A percentile compares a stretch with the other conserved stretches of the same genome.
These are phyloP conservation scores for Arion vulgaris DNA, from an alignment of 1,140 invertebrate species.

Conservation along the genomic window DNA sequence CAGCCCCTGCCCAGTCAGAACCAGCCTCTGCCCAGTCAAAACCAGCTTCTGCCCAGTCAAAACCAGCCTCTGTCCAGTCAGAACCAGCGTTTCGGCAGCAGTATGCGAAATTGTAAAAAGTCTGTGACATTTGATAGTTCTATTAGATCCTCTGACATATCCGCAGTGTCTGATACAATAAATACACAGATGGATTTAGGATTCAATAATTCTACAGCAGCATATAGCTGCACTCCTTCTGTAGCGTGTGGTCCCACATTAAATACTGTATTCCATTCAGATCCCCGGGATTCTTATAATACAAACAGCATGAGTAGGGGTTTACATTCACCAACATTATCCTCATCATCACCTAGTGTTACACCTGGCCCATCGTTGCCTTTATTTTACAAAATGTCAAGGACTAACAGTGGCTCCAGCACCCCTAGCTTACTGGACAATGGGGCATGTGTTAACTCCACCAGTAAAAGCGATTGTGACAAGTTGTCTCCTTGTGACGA, in stretches of 20 bases:
- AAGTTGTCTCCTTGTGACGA: neutral
- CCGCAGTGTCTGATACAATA: neutral
- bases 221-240: too few species aligned
- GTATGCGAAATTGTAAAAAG: constrained; percentile 23
- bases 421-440: too few species aligned
- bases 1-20: constrained; percentile 11
- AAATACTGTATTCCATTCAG: neutral
- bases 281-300: neutral
- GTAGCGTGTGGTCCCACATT: neutral
- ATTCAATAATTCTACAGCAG: neutral
- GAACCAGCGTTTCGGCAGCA: neutral
- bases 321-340: neutral
- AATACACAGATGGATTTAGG: neutral
- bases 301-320: neutral
- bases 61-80: neutral
- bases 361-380: neutral
- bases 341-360: neutral
- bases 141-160: neutral
- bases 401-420: neutral
- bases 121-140: constrained; percentile 28
- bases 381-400: neutral
- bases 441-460: neutral
- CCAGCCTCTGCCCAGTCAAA: neutral
- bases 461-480: neutral
- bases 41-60: constrained; percentile 1